phyloP scores from a whole-genome alignment of 2,888 invertebrate species.

The Papilio gigon region DNA sequence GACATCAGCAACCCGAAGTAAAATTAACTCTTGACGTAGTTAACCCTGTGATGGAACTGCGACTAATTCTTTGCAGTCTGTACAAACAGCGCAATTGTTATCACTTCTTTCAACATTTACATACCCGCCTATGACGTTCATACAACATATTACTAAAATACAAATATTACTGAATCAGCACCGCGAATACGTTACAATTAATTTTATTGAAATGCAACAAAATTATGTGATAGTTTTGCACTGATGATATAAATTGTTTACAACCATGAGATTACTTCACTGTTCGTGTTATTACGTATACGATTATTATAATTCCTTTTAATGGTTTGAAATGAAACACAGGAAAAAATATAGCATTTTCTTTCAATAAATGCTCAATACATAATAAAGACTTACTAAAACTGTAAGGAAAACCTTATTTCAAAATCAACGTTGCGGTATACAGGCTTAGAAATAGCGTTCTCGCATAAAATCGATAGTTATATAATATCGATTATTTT shows the following conservation, averaged over 20 bases:
- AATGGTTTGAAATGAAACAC: no score
- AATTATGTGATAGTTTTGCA: not conserved
- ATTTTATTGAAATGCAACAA: slow-evolving; percentile 6
- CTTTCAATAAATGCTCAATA: no score
- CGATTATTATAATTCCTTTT: no score
- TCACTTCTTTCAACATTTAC: slow-evolving; percentile 47
- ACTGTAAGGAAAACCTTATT: no score
- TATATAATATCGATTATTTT: no score
- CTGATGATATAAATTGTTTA: not conserved
- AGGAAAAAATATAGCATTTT: no score
- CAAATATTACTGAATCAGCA: not conserved
- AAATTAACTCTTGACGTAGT: slow-evolving; percentile 80
- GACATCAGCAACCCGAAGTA: slow-evolving; percentile 78
- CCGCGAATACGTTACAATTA: not conserved
- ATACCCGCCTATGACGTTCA: slow-evolving; percentile 5
- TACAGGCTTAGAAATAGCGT: not conserved
- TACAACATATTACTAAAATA: not conserved
- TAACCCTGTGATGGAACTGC: slow-evolving; percentile 52
- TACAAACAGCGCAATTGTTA: slow-evolving; percentile 64
- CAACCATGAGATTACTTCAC: not conserved
- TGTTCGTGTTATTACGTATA: not conserved
- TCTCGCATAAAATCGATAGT: not conserved
- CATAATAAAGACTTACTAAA: no score
- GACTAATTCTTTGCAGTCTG: slow-evolving; percentile 50
- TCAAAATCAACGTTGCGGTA: no score